Conservation (phyloP, 1,140 invertebrate species). For the Subanguina moxae region DNA sequence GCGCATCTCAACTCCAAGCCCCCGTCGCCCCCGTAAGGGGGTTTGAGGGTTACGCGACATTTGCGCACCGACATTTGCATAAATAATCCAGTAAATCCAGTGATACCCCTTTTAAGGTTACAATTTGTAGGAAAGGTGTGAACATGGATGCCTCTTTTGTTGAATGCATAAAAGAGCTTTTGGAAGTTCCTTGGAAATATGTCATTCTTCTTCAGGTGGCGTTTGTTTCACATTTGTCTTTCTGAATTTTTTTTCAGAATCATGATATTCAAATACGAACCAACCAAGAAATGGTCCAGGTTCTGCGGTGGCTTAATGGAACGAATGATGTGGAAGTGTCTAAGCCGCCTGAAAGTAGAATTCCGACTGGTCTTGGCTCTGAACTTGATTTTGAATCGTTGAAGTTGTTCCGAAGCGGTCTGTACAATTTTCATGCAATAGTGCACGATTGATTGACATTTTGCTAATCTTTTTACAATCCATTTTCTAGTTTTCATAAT, state of each 20-base stretch:
- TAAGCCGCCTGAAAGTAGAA: slow-evolving; percentile 4
- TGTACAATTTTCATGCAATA: background rate
- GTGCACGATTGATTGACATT: background rate
- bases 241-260: slow-evolving; percentile 33
- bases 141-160: slow-evolving; percentile 8
- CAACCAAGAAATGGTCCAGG: slow-evolving; percentile 41
- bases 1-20: too few species aligned
- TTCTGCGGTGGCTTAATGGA: slow-evolving; percentile 46
- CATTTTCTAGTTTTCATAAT: too few species aligned
- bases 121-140: background rate
- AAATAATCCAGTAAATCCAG: too few species aligned
- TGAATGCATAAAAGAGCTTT: background rate
- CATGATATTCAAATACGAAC: slow-evolving; percentile 40
- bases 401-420: slow-evolving; percentile 9
- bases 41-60: too few species aligned
- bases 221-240: slow-evolving; percentile 6
- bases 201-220: slow-evolving; percentile 14
- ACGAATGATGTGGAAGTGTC: slow-evolving; percentile 46
- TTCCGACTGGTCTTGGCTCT: background rate
- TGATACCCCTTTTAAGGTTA: too few species aligned
- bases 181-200: slow-evolving; percentile 3
- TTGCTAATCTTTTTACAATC: too few species aligned
- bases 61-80: too few species aligned
- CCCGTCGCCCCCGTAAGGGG: too few species aligned
- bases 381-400: background rate